Evolutionary conservation across 2,888 invertebrate species (phyloP).

Genomic region (Temnothorax rugatulus): DNA sequence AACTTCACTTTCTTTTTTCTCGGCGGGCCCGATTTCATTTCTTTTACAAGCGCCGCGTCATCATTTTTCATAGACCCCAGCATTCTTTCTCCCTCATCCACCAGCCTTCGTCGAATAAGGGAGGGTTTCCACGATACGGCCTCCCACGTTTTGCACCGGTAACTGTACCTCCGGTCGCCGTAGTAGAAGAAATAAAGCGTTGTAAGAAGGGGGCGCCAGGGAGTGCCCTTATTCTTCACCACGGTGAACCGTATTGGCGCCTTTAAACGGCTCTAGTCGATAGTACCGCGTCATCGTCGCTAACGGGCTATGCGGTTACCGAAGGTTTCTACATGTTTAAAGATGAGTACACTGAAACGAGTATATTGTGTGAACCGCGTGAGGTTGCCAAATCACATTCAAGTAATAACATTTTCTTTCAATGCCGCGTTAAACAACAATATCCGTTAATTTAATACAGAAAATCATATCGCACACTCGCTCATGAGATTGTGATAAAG

Average conservation of each 20-base stretch:
- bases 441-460: slow-evolving; percentile 25
- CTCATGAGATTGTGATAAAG: slow-evolving; percentile 6
- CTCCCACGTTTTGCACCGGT: slow-evolving; percentile 71
- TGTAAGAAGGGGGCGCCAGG: slow-evolving; percentile 50
- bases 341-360: slow-evolving; percentile 23
- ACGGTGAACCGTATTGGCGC: slow-evolving; percentile 70
- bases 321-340: slow-evolving; percentile 47
- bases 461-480: slow-evolving; percentile 13
- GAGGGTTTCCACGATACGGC: slow-evolving; percentile 74
- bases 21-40: slow-evolving; percentile 84
- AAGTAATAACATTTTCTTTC: slow-evolving; percentile 29
- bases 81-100: slow-evolving; percentile 48
- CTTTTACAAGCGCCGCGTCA: slow-evolving; percentile 84
- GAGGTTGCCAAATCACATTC: slow-evolving; percentile 29
- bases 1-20: slow-evolving; percentile 58
- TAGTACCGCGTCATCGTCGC: slow-evolving; percentile 72
- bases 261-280: slow-evolving; percentile 70
- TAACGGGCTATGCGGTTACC: slow-evolving; percentile 64
- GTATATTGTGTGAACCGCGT: slow-evolving; percentile 23
- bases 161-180: slow-evolving; percentile 57
- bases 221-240: slow-evolving; percentile 73
- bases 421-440: slow-evolving; percentile 14
- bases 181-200: slow-evolving; percentile 55
- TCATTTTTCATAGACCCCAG: slow-evolving; percentile 85
- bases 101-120: slow-evolving; percentile 60